These are phyloP conservation scores for Phrynosoma blainvillii DNA, from an alignment of 2,113 vertebrate genomes.

Conservation along the genomic window DNA sequence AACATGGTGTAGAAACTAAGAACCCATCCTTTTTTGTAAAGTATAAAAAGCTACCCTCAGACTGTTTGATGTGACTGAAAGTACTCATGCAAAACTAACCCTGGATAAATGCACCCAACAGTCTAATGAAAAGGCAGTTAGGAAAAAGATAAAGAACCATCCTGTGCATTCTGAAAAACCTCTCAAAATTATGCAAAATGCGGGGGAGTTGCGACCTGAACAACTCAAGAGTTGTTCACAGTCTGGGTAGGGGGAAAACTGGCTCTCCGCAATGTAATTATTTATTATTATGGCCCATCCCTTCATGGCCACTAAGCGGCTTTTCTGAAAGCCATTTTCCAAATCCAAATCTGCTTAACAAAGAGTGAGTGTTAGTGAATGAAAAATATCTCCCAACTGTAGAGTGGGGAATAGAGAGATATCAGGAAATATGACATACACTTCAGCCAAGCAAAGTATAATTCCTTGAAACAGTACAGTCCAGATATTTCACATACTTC, in stretches of 20 bases:
- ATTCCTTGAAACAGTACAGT: not conserved
- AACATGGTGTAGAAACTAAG: not conserved
- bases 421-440: not conserved
- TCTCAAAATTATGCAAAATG: not conserved
- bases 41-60: not conserved
- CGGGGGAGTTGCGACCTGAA: not conserved
- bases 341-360: constrained; percentile 15
- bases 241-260: not conserved
- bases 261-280: not conserved
- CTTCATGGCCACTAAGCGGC: not conserved
- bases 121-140: not conserved
- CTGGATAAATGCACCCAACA: not conserved
- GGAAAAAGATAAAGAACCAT: not conserved
- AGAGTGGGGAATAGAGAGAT: not conserved
- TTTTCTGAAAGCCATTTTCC: constrained; percentile 21
- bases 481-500: not conserved
- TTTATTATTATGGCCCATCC: not conserved
- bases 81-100: not conserved
- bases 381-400: not conserved
- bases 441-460: not conserved
- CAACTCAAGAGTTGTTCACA: not conserved
- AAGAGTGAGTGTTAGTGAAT: not conserved
- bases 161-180: not conserved
- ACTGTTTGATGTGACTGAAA: not conserved
- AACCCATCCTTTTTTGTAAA: not conserved